Evolutionary conservation across 2,888 invertebrate species (phyloP).

Genomic region (Axea sp.): DNA sequence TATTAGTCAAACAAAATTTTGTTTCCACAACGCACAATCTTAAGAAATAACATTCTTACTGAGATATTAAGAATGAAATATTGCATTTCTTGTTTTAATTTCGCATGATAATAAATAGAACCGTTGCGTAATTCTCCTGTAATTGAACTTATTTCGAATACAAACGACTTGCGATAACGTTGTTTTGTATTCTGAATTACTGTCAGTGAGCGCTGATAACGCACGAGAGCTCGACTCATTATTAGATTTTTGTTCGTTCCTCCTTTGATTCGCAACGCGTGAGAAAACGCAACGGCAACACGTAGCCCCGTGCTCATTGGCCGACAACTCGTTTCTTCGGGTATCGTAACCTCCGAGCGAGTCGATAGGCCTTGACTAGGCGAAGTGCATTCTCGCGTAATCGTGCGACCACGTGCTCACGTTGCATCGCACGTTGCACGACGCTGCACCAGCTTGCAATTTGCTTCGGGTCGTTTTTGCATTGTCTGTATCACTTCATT

Average conservation of each 20-base stretch:
- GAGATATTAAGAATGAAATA: too few species aligned
- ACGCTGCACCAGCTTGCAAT: conserved; percentile 27
- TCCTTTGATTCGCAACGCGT: conserved; percentile 49
- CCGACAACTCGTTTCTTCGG: conserved; percentile 38
- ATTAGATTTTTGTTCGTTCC: conserved; percentile 47
- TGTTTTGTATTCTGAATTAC: conserved; percentile 27
- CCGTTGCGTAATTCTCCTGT: conserved; percentile 20
- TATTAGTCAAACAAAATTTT: too few species aligned
- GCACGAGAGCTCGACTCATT: conserved; percentile 28
- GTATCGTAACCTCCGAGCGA: conserved; percentile 53
- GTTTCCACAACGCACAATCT: too few species aligned
- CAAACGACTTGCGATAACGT: conserved; percentile 23
- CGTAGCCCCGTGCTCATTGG: conserved; percentile 50
- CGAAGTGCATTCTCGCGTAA: conserved; percentile 66
- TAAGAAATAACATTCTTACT: too few species aligned
- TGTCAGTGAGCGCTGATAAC: conserved; percentile 24
- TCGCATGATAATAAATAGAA: conserved; percentile 13
- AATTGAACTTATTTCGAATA: conserved; percentile 29
- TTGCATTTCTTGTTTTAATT: too few species aligned
- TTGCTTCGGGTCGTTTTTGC: conserved; percentile 16
- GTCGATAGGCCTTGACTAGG: conserved; percentile 61
- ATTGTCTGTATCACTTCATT: conserved; percentile 16
- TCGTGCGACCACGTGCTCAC: conserved; percentile 65
- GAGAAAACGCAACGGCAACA: conserved; percentile 56
- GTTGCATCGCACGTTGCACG: conserved; percentile 57